A percentile compares a stretch with the other conserved stretches of the same genome.
Conservation (phyloP, 2,113 vertebrate genomes). For the Pseudonaja textilis region DNA sequence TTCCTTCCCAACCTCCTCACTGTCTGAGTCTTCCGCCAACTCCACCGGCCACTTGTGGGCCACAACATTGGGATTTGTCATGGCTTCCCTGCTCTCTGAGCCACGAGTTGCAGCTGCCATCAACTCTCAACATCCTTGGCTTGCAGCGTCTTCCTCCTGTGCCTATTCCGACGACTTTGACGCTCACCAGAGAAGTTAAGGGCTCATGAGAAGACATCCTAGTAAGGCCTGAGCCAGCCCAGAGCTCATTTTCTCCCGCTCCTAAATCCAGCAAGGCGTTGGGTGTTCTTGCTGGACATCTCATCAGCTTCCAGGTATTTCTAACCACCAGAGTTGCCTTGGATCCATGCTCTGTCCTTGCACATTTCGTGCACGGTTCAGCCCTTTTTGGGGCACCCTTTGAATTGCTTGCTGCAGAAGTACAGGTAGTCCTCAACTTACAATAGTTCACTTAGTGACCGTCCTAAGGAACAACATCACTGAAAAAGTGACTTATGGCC, state of each 20-base stretch:
- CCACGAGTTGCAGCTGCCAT: fast-evolving
- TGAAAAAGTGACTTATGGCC: background rate
- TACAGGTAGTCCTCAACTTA: background rate
- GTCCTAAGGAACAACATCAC: background rate
- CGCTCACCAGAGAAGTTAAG: background rate
- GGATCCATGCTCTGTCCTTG: background rate
- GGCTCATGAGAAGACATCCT: background rate
- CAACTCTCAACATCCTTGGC: background rate
- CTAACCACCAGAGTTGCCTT: background rate
- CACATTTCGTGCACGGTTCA: background rate
- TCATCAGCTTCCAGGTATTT: background rate
- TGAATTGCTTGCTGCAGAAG: background rate
- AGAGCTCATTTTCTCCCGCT: background rate
- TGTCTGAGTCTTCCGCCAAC: too few species aligned
- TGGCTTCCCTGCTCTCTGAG: background rate
- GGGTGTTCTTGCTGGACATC: background rate
- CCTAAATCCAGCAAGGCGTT: background rate
- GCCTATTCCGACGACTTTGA: background rate
- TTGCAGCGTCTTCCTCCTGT: background rate
- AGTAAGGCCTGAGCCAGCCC: background rate
- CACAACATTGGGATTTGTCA: background rate
- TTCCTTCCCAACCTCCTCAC: too few species aligned
- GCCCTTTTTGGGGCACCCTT: too few species aligned
- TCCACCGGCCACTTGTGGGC: too few species aligned
- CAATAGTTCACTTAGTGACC: background rate